Evolutionary conservation across 2,888 invertebrate genomes (phyloP), one percentile per base, ranked within the genome.

Genomic region (Eupithecia subfuscata): DNA sequence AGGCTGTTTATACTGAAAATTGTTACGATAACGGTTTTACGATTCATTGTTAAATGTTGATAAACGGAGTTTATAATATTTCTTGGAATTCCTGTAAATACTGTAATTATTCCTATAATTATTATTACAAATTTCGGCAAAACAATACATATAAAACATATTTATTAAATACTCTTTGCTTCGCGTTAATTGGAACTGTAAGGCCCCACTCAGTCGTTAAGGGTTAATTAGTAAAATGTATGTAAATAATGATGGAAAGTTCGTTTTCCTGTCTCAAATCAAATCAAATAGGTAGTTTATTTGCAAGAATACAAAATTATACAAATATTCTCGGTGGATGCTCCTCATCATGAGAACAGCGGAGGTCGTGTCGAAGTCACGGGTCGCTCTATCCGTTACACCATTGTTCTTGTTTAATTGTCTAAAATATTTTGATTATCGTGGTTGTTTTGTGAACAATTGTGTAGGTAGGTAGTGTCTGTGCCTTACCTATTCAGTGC

Each of bases 301-400:
- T n/a, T n/a, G n/a, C n/a, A n/a, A n/a, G n/a, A n/a, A n/a, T n/a
- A n/a, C n/a, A n/a, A n/a, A n/a, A n/a, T n/a, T n/a, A n/a, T n/a
- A n/a, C n/a, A n/a, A n/a, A n/a, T n/a, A n/a, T n/a, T n/a, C n/a
- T 69, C 77, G 75, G 78, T 76, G 77, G 78, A 74, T 73, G 79
- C 75, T 77, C 63, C 74, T 75, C 76, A 75, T 76, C 76, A 75
- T 77, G 78, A 75, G 77, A 71, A 73, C 60, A 60, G 60, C 72
- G 63, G 75, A 75, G 79, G 79, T 80, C 81, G 78, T 78, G 76
- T 73, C 75, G 72, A 65, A 74, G 65, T 69, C 76, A 74, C 56
- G 14, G 34, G 34, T 71, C 78, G 67, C 76, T 71, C 65, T 71
- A 74, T 74, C 77, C 77, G 78, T 77, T 77, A 78, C 76, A 65